Evolutionary conservation across 1,140 invertebrate genomes (phyloP).

Genomic region (Cardiocondyla obscurior): DNA sequence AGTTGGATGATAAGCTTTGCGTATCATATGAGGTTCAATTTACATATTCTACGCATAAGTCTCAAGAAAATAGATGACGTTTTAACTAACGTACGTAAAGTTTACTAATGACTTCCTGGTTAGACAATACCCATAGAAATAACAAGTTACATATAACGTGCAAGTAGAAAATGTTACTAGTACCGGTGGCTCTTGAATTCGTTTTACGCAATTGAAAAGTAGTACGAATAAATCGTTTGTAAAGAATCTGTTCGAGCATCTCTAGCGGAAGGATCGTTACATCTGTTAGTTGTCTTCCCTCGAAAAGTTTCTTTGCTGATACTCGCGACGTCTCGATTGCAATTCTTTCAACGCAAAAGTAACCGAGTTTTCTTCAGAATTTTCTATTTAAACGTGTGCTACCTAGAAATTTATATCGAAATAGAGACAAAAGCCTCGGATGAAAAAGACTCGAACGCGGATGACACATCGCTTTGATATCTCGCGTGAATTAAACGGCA

Average conservation of each 20-base stretch:
- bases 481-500: conserved; percentile 18
- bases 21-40: conserved; percentile 13
- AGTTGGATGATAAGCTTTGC: background rate
- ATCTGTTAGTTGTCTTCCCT: background rate
- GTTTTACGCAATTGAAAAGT: background rate
- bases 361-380: background rate
- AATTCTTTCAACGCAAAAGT: background rate
- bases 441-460: background rate
- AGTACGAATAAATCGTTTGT: background rate
- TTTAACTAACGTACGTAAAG: conserved; percentile 9
- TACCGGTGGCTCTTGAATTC: background rate
- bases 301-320: conserved; percentile 27
- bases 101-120: background rate
- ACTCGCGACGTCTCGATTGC: background rate
- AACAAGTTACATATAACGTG: background rate
- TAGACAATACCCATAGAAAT: background rate
- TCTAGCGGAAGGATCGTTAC: conserved; percentile 11
- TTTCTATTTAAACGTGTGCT: background rate
- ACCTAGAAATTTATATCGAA: background rate
- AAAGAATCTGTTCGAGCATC: background rate
- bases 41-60: conserved; percentile 17
- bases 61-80: background rate
- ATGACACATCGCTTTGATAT: conserved; percentile 42
- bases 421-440: background rate
- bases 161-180: background rate